These are phyloP conservation scores for Aradophagus sp. DNA, from an alignment of 1,140 invertebrate genomes.

Conservation along the genomic window DNA sequence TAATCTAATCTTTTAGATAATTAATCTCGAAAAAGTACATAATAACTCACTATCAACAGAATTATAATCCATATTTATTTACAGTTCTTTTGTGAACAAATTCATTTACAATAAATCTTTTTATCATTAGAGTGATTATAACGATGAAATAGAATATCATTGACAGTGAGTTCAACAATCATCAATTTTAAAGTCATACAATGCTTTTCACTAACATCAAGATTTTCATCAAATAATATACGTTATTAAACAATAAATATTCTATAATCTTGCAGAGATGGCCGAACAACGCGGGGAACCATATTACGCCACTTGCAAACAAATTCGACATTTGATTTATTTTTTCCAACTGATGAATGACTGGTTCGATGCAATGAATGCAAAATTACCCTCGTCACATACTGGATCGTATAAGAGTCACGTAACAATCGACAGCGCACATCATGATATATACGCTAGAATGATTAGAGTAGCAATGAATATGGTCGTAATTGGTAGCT, in stretches of 20 bases:
- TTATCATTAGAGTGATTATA: no score
- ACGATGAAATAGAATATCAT: no score
- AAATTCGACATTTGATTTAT: background rate
- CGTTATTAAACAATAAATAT: no score
- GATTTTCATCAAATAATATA: no score
- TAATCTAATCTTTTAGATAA: background rate
- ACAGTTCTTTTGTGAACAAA: no score
- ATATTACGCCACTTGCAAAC: background rate
- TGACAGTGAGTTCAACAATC: no score
- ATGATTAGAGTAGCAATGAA: background rate
- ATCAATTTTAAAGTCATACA: no score
- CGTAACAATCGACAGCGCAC: background rate
- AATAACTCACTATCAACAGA: no score
- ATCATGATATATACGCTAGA: background rate
- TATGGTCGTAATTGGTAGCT: no score
- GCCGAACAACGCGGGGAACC: background rate
- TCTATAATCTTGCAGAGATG: background rate
- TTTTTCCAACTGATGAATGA: slow-evolving; percentile 7
- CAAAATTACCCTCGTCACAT: background rate
- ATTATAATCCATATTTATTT: no score
- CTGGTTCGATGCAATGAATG: slow-evolving; percentile 17
- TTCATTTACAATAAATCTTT: no score
- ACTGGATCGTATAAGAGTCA: background rate
- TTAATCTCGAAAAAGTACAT: background rate
- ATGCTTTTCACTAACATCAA: no score